Evolutionary conservation across 2,113 vertebrate species (phyloP), one percentile per base, ranked within the genome.

Genomic region (Chaetodon trifascialis): DNA sequence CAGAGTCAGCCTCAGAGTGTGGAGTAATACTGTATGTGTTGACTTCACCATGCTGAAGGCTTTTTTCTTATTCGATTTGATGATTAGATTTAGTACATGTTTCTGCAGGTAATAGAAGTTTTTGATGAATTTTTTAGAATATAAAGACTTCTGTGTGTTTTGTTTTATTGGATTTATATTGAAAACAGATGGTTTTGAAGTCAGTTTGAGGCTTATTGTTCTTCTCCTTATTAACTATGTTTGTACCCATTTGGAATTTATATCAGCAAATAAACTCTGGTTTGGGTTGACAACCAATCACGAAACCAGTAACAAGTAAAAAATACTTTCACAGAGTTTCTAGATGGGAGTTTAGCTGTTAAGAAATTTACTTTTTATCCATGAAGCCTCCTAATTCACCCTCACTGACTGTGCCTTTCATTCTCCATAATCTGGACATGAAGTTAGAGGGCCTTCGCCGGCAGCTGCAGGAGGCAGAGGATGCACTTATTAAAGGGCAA

Each of bases 371-470:
- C 21, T 40, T 10, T 67, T 64, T 7, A 23, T 52, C 7, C 12
- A 10, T 17, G 16, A 75, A 11, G 63, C 19, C 1, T 59, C 12
- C 21, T 64, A 15, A 73, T 59, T 30, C 58, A 25, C 16, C 62
- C 14, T 78, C 5, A 59, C 30, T 86, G 44, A 79, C 21, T 5
- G 4, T 55, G 14, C 3, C 14, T 75, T 65, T 86, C 12, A 4
- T 73, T 83, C 16, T 88, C 14, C 14, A 5, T 72, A 11, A 65
- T 74, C 63, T 73, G 40, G 5, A 30, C 66, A 65, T 82, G 23
- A 91, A 97, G 97, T 90, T 93, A 11, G 91, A 95, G 68, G 77
- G 65, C 51, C 86, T 97, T 74, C 91, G 79, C 64, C 85, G 74
- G 4, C 94, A 95, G 82, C 89, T 97, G 67, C 88, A 78, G 1